A percentile compares a stretch with the other conserved stretches of the same genome.
phyloP scores from a whole-genome alignment of 2,797 vertebrate species.

The Aselliscus stoliczkanus region DNA sequence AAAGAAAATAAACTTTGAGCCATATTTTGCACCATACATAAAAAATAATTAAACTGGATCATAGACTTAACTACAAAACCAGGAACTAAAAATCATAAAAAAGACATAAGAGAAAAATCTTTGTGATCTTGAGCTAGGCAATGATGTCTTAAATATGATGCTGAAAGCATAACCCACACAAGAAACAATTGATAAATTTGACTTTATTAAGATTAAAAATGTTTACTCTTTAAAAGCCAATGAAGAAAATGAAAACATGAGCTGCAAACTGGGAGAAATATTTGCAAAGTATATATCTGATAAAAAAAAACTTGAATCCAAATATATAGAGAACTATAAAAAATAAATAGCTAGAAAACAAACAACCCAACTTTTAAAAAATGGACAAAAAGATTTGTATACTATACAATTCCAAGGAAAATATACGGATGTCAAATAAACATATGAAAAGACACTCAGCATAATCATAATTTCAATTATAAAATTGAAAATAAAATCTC shows the following conservation, averaged over 20 bases:
- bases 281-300: neutral
- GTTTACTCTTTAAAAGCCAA: neutral
- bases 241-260: neutral
- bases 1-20: neutral
- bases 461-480: neutral
- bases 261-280: neutral
- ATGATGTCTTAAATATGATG: neutral
- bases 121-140: neutral
- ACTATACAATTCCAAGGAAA: neutral
- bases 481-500: constrained; percentile 18
- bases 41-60: neutral
- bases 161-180: neutral
- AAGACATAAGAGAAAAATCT: neutral
- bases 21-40: neutral
- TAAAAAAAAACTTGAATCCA: neutral
- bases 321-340: neutral
- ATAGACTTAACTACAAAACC: neutral
- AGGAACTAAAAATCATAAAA: neutral
- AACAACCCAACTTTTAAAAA: neutral
- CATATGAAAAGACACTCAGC: neutral
- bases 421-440: neutral
- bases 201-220: neutral
- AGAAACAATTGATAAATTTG: neutral
- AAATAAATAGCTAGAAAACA: neutral
- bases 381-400: neutral